Evolutionary conservation across 2,888 invertebrate genomes (phyloP), one percentile per base, ranked within the genome.

Genomic region (Nymphalis c-album): DNA sequence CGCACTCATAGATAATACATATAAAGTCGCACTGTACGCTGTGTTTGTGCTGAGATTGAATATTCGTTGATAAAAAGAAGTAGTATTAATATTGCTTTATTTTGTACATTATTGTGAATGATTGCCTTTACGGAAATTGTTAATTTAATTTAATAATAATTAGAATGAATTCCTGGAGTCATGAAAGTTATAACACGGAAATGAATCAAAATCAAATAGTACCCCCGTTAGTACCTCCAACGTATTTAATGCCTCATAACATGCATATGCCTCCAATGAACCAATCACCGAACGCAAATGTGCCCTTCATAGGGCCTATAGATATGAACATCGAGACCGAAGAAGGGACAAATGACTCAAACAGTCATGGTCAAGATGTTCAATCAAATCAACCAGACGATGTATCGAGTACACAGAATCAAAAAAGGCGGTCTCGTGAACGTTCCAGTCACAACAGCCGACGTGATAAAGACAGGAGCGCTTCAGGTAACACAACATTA

Each of bases 241-340:
- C 26, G 22, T 53, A 26, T 22, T 22, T 57, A n/a, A 40, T 57
- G 73, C 17, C 67, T 76, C 69, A 68, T 76, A 61, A 73, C 20
- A 63, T 73, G 62, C 55, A 69, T 20, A 46, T 74, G 22, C 69
- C 65, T 6, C 67, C 64, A 18, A 67, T 72, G 55, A 69, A 75
- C 46, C 68, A 73, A n/a, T 63, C 67, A 20, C 59, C 60, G 31
- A 57, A 8, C 8, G 45, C 45, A 45, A 16, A 59, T 7, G 17
- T 69, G 40, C 57, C 71, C 0, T 17, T 78, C 13, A 77, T 77
- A 5, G 78, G 77, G 0, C 76, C 79, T 1, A 70, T 76, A 7
- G 79, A 77, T 51, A 68, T 69, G 62, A 67, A 69, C 26, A 70
- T 71, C n/a, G 69, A 71, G 16, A 40, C 59, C 18, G 61, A 64